Evolutionary conservation across 2,888 invertebrate genomes (phyloP), one percentile per base, ranked within the genome.

Genomic region (Pemphredon lugubris): DNA sequence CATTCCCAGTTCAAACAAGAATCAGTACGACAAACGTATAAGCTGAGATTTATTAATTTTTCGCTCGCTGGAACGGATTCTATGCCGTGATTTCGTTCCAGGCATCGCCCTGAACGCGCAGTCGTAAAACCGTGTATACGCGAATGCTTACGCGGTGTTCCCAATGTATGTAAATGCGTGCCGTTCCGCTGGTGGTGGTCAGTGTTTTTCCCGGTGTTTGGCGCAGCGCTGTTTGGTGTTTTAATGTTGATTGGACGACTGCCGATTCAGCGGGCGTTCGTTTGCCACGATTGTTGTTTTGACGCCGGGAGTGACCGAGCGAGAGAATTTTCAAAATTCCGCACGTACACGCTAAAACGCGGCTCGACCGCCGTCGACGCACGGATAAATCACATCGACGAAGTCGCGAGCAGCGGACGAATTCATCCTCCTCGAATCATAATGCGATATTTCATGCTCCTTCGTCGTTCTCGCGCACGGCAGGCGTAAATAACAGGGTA

Each of bases 211-310:
- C 76, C 20, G 70, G 82, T 85, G 83, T 84, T 86, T 85, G 75
- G 76, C 83, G 81, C 84, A 81, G 79, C 76, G 69, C 69, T 80
- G 84, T 84, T 86, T 85, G 79, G 80, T 86, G 85, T 88, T 88
- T 87, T 87, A 85, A 88, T 88, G 88, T 88, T 88, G 86, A 89
- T 88, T 88, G 88, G 87, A 87, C 86, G 83, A 87, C 86, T 88
- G 87, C 84, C 87, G 88, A 88, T 88, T 87, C 86, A 86, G 86
- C 86, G 79, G 79, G 82, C 81, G 86, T 86, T 87, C 85, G 84
- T 86, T 88, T 87, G 84, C 82, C 75, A 73, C 83, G 77, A 87
- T 87, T 87, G 83, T 88, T 80, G 67, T 65, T 65, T 63, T 65
- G 66, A 14, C 54, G 21, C 20, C 47, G 67, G 48, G 32, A 45